Percentiles rank a stretch among this genome's conserved stretches.
These are phyloP conservation scores for Cydia splendana DNA, from an alignment of 1,140 invertebrate species.

Conservation along the genomic window DNA sequence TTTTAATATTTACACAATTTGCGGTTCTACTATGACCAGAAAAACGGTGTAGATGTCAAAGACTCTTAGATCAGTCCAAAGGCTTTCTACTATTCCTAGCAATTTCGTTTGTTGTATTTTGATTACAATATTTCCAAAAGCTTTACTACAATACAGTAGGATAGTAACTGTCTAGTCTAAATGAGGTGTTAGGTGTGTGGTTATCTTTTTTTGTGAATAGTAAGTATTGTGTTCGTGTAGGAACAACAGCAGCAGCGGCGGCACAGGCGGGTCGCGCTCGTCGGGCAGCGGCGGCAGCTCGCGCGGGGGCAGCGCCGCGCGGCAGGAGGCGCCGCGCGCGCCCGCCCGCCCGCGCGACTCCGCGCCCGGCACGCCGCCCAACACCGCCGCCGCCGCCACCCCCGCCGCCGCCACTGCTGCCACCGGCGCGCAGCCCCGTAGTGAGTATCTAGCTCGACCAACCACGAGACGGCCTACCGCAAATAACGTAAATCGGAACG, in stretches of 20 bases:
- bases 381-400: conserved; percentile 57
- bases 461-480: too few species aligned
- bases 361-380: conserved; percentile 64
- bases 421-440: conserved; percentile 52
- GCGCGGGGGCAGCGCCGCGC: conserved; percentile 57
- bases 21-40: too few species aligned
- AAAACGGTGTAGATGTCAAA: too few species aligned
- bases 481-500: too few species aligned
- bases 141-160: too few species aligned
- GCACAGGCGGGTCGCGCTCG: conserved; percentile 53
- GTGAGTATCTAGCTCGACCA: conserved; percentile 38
- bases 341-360: conserved; percentile 53
- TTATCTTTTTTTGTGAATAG: not conserved
- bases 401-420: conserved; percentile 67
- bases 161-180: too few species aligned
- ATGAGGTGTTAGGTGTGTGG: too few species aligned
- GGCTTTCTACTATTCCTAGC: too few species aligned
- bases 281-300: conserved; percentile 75
- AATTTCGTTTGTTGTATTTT: too few species aligned
- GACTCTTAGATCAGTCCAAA: too few species aligned
- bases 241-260: conserved; percentile 47
- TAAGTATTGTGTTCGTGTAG: conserved; percentile 36
- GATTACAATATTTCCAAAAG: too few species aligned
- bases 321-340: conserved; percentile 60
- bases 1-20: too few species aligned